Conservation (phyloP, 2,113 vertebrate species). For the Nibea albiflora region DNA sequence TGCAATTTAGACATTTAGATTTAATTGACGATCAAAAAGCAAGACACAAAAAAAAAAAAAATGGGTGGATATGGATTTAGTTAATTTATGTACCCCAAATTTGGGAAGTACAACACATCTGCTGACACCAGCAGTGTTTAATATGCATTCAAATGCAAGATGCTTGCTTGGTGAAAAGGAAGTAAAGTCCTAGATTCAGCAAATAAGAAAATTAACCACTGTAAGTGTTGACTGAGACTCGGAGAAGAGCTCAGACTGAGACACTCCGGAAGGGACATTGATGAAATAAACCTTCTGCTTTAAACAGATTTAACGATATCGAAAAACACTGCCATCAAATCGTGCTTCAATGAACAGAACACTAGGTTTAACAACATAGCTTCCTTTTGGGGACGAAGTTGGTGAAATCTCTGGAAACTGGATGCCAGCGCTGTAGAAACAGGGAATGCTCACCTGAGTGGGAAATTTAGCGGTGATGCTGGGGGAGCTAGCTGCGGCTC, state of each 20-base stretch:
- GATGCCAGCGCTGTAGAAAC: background rate
- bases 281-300: slow-evolving; percentile 8
- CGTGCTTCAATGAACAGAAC: too few species aligned
- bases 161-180: slow-evolving; percentile 24
- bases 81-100: slow-evolving; percentile 7
- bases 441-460: slow-evolving; percentile 46
- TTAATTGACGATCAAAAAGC: background rate
- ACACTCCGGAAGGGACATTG: background rate
- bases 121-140: slow-evolving; percentile 38
- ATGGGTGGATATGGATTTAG: background rate
- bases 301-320: background rate
- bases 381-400: background rate
- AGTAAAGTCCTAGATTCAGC: slow-evolving; percentile 38
- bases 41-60: background rate
- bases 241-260: slow-evolving; percentile 11
- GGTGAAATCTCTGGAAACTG: background rate
- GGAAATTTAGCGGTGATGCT: slow-evolving; percentile 20
- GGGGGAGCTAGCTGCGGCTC: background rate
- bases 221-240: slow-evolving; percentile 10
- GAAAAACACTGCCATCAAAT: background rate
- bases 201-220: slow-evolving; percentile 22
- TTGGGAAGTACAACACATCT: slow-evolving; percentile 4
- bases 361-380: too few species aligned
- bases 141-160: slow-evolving; percentile 38
- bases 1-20: background rate